Conservation (phyloP, 2,888 invertebrate genomes). For the Nephrotoma guestfalica region DNA sequence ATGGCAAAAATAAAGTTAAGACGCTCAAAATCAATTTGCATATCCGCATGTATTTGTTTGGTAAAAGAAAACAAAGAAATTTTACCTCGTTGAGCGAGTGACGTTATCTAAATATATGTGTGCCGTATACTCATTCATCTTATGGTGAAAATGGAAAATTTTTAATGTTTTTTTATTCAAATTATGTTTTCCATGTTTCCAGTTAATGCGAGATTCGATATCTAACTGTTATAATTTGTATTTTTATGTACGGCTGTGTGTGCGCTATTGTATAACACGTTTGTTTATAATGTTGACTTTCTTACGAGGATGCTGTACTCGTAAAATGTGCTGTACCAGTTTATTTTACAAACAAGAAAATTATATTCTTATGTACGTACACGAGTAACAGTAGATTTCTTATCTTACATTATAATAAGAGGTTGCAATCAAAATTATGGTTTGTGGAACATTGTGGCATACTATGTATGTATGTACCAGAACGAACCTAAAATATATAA, state of each 20-base stretch:
- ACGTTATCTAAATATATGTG: background rate
- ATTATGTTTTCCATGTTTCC: background rate
- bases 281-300: background rate
- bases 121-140: background rate
- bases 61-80: background rate
- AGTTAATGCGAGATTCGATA: background rate
- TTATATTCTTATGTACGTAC: background rate
- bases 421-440: background rate
- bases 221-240: background rate
- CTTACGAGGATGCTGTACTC: no score
- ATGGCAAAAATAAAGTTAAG: background rate
- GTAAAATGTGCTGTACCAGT: background rate
- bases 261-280: no score
- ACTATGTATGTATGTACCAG: no score
- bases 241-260: background rate
- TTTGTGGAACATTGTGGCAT: background rate
- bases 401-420: background rate
- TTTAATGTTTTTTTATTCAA: background rate
- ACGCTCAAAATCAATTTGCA: background rate
- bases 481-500: background rate
- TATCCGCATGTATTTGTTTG: background rate
- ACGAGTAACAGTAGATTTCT: background rate
- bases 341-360: background rate
- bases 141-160: background rate
- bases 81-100: background rate